A percentile compares a stretch with the other conserved stretches of the same genome.
Evolutionary conservation across 2,113 vertebrate genomes (phyloP).

Genomic region (Pungitius pungitius): DNA sequence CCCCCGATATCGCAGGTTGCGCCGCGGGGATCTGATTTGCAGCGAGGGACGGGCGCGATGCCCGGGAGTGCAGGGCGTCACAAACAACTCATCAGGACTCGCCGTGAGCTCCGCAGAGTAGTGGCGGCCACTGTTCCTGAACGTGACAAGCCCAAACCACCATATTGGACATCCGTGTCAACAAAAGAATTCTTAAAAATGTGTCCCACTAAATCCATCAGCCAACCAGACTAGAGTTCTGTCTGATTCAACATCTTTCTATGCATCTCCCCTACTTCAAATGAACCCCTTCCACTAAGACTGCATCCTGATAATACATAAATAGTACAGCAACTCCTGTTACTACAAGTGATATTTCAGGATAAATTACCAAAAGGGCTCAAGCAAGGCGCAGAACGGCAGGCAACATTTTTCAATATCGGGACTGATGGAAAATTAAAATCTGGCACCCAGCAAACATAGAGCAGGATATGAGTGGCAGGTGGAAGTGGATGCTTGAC

Average conservation of each 20-base stretch:
- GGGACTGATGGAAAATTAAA: slow-evolving; percentile 32
- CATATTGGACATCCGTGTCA: slow-evolving; percentile 29
- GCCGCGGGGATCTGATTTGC: slow-evolving; percentile 38
- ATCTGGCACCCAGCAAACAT: neutral
- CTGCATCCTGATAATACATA: slow-evolving; percentile 7
- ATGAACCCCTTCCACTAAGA: neutral
- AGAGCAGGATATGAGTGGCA: slow-evolving; percentile 41
- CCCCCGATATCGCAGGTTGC: slow-evolving; percentile 22
- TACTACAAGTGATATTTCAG: slow-evolving; percentile 17
- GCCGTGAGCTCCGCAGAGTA: slow-evolving; percentile 39
- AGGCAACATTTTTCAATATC: slow-evolving; percentile 22
- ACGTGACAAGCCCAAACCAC: slow-evolving; percentile 48
- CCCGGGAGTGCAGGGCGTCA: slow-evolving; percentile 42
- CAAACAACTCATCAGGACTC: slow-evolving; percentile 56
- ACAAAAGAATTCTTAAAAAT: slow-evolving; percentile 26
- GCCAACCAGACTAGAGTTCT: neutral
- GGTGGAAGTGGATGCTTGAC: slow-evolving; percentile 51
- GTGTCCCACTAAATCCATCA: neutral
- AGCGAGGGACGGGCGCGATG: slow-evolving; percentile 48
- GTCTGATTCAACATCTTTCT: slow-evolving; percentile 1
- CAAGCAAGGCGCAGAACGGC: neutral
- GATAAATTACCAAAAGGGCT: slow-evolving; percentile 1
- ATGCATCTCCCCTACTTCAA: neutral
- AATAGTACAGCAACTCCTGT: slow-evolving; percentile 15
- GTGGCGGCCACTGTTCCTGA: slow-evolving; percentile 35